Conservation (phyloP, 2,888 invertebrate genomes). For the Dione juno region DNA sequence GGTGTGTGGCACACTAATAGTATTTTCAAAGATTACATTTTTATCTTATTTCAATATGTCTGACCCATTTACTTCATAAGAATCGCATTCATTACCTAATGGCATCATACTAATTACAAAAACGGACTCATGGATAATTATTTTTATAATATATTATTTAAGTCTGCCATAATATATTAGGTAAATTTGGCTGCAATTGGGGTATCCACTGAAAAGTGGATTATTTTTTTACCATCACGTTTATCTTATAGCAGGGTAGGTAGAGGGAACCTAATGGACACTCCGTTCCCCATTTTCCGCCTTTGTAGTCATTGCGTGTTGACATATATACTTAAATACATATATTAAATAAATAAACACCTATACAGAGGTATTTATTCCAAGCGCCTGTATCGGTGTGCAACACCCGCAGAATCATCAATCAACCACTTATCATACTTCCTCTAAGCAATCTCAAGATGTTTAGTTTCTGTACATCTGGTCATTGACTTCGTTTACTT, state of each 20-base stretch:
- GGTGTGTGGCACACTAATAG: not conserved
- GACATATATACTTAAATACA: no score
- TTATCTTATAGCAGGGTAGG: no score
- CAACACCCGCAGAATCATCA: conserved; percentile 40
- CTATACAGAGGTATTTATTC: conserved; percentile 1
- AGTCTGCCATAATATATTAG: no score
- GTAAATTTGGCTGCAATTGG: no score
- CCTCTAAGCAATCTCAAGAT: conserved; percentile 40
- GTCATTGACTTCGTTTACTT: conserved; percentile 37
- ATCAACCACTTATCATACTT: conserved; percentile 44
- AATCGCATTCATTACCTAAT: conserved; percentile 19
- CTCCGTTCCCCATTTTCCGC: no score
- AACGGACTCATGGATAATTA: not conserved
- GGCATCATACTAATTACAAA: not conserved
- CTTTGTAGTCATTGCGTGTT: no score
- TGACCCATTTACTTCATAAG: conserved; percentile 15
- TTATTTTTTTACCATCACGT: no score
- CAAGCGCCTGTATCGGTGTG: conserved; percentile 16
- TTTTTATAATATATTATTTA: not conserved
- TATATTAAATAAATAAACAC: conserved; percentile 17
- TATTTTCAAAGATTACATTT: conserved; percentile 10
- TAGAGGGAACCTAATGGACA: no score
- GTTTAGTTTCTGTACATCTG: conserved; percentile 34
- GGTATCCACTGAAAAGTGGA: no score
- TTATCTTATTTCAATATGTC: conserved; percentile 22